Evolutionary conservation across 2,113 vertebrate genomes (phyloP).

Genomic region (Rhinopomastus cyanomelas): DNA sequence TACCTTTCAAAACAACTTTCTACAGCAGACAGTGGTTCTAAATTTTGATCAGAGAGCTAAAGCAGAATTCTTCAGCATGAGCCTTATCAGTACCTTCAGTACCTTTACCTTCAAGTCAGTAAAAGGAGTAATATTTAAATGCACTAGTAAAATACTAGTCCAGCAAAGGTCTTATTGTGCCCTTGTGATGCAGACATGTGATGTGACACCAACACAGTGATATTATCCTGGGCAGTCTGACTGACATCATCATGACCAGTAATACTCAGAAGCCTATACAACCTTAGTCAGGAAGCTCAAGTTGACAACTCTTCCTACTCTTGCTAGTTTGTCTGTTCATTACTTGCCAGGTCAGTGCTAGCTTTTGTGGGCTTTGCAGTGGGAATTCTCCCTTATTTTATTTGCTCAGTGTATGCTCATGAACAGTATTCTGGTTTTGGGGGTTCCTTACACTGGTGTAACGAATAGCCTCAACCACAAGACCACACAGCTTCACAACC

Average conservation of each 20-base stretch:
- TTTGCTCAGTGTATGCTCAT: not conserved
- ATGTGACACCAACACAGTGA: not conserved
- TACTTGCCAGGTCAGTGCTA: not conserved
- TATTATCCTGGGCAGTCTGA: not conserved
- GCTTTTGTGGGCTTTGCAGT: not conserved
- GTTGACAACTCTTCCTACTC: not conserved
- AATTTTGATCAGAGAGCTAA: slow-evolving; percentile 49
- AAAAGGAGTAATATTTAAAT: slow-evolving; percentile 26
- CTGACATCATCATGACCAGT: not conserved
- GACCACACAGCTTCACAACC: not conserved
- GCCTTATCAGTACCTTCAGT: slow-evolving; percentile 35
- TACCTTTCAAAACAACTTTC: slow-evolving; percentile 42
- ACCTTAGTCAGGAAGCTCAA: not conserved
- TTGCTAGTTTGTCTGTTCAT: not conserved
- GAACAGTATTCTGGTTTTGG: not conserved
- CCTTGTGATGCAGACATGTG: not conserved
- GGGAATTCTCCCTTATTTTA: not conserved
- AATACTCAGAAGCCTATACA: not conserved
- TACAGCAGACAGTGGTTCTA: not conserved
- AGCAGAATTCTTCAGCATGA: slow-evolving; percentile 9
- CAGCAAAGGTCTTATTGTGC: not conserved
- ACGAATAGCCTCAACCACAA: not conserved
- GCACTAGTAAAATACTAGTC: not conserved
- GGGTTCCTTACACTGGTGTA: not conserved
- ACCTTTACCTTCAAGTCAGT: slow-evolving; percentile 29